These are phyloP conservation scores for Meiosimyza platycephala DNA, from an alignment of 2,888 invertebrate genomes.

Conservation along the genomic window DNA sequence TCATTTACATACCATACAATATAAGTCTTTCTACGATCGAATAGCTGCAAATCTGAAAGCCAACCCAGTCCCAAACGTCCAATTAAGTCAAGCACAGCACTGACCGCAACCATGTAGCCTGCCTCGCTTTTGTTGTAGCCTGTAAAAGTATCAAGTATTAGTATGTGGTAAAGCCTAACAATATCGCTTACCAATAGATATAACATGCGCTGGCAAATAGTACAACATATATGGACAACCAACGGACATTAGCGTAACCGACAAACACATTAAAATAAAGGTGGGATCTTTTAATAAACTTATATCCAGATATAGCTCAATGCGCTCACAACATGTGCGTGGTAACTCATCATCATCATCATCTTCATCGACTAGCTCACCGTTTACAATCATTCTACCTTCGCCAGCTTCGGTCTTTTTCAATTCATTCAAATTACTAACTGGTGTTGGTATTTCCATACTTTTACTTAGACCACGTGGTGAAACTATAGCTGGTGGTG, in stretches of 20 bases:
- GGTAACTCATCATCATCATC: conserved; percentile 62
- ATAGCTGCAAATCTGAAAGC: conserved; percentile 78
- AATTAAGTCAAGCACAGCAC: conserved; percentile 78
- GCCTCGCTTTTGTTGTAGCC: conserved; percentile 68
- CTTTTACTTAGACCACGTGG: conserved; percentile 67
- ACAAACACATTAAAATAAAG: conserved; percentile 78
- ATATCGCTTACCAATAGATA: conserved; percentile 70
- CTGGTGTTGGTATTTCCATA: conserved; percentile 68
- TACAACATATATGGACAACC: conserved; percentile 82
- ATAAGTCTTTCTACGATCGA: conserved; percentile 78
- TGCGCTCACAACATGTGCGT: conserved; percentile 62
- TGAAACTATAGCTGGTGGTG: conserved; percentile 61
- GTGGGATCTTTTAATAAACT: conserved; percentile 75
- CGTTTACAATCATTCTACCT: conserved; percentile 36
- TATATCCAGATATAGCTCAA: conserved; percentile 74
- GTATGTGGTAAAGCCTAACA: not conserved
- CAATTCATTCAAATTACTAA: conserved; percentile 61
- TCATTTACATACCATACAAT: conserved; percentile 72
- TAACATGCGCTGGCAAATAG: conserved; percentile 80
- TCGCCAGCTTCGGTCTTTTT: conserved; percentile 45
- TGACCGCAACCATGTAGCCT: conserved; percentile 79
- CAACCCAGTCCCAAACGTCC: conserved; percentile 80
- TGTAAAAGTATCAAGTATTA: conserved; percentile 39
- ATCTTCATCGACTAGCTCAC: conserved; percentile 58
- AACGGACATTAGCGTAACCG: conserved; percentile 80